Evolutionary conservation across 2,888 invertebrate species (phyloP), one percentile per base, ranked within the genome.

Genomic region (Aelia acuminata): DNA sequence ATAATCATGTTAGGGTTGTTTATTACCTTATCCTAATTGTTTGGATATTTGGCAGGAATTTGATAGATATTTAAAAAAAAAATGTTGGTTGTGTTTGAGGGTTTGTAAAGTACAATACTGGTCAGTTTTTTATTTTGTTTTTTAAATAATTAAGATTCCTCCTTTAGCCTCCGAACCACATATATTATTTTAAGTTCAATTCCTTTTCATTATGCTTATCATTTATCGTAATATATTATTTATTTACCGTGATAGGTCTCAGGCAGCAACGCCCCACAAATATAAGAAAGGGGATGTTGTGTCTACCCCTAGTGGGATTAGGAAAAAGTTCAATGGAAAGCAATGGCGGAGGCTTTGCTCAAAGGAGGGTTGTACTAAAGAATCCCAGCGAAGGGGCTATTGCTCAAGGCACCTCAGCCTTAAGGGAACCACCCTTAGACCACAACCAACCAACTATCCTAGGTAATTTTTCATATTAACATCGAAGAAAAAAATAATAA

Each of bases 311-410:
- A 97, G 97, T 91, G 99, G 99, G 90, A 98, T 99, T 91, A 94
- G 99, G 22, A 99, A 99, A 94, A 99, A 99, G 93, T 99, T 98
- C 93, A 99, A 99, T 93, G 99, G 99, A 57, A 99, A 99, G 93
- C 99, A 99, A 92, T 99, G 99, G 99, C 95, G 99, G 90, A 94
- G 99, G 91, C 94, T 99, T 90, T 99, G 99, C 93, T 98, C 98
- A 89, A 97, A 97, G 92, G 97, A 97, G 91, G 97, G 97, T 88
- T 99, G 99, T 93, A 96, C 96, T 57, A 98, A 98, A 93, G 99
- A 99, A 94, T 99, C 99, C 91, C 99, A 99, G 93, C 94, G 99
- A 63, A 94, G 98, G 91, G 99, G 99, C 63, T 99, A 95, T 93
- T 99, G 99, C 93, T 99, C 99, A 39, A 94, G 99, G 87, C 99